Evolutionary conservation across 2,113 vertebrate genomes (phyloP), one percentile per base, ranked within the genome.

Genomic region (Nycticebus coucang): DNA sequence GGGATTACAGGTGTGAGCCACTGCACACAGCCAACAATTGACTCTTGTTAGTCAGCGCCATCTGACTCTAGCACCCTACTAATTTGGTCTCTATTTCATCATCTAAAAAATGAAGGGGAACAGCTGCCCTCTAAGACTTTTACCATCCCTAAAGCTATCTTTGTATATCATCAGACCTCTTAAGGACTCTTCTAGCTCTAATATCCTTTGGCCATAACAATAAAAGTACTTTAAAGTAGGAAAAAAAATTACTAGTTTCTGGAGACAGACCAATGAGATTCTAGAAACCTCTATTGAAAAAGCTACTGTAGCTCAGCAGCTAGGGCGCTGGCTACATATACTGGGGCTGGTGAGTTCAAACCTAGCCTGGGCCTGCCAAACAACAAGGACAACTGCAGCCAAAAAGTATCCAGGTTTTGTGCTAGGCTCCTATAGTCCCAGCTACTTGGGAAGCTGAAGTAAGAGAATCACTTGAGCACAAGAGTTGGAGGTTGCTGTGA

Each of bases 91-190:
- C 22, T 85, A 21, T 94, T 77, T 86, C 17, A 18, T 78, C 7
- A 35, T 59, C 92, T 90, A 87, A 89, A 82, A 85, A 94, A 90
- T 78, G 33, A 87, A 92, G 30, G 64, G 19, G 45, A 66, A 8
- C 30, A 92, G 68, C 57, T 62, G 41, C 24, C 74, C 66, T 89
- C 66, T 72, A 41, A 89, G 79, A 85, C 3, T 22, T 75, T 55
- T 82, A 26, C n/a, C 37, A 45, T 77, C n/a, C 72, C 26, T 88
- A 68, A 71, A 81, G 80, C 60, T 62, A 30, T 33, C 45, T 66
- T 50, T 35, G 9, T 81, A 68, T 24, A 86, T 33, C 28, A 13
- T 64, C 24, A 78, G 62, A 57, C 1, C 37, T 87, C 89, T 71
- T 80, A 87, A 87, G 37, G n/a, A 64, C 26, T 33, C 18, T 69